Evolutionary conservation across 2,888 invertebrate genomes (phyloP), one percentile per base, ranked within the genome.

Genomic region (Pachycephus smyrnensis): DNA sequence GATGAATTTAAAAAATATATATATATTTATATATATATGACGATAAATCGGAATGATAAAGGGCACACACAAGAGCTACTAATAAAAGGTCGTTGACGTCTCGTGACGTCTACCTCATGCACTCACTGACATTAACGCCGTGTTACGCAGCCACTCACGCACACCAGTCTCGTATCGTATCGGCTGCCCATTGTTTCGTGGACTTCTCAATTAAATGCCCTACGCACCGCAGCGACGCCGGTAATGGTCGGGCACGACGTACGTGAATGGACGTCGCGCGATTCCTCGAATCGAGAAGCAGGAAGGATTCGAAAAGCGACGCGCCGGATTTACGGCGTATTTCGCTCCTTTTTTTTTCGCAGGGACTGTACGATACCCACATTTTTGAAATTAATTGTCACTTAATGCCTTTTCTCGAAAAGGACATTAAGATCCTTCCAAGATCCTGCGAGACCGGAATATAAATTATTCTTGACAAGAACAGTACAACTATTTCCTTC

Each of bases 271-370:
- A 85, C 83, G 80, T 84, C 79, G 83, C 81, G 81, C 83, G 86
- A 88, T 89, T 89, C 88, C 86, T 79, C 83, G 90, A 90, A 90
- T 88, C 87, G 87, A 86, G 88, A 89, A 89, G 88, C 88, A 86
- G 85, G 82, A 84, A 86, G 86, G 87, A 88, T 89, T 88, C 82
- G 78, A 84, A 78, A 84, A 82, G 23, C 23, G 23, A 55, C 55
- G 55, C 55, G 23, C 15, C 55, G 55, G 23, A 55, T 55, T 55
- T 55, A 55, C 55, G 23, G 23, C 23, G 55, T 55, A 4, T 33
- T 33, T 33, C 33, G 33, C 33, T 33, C 4, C 33, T 55, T 9
- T 15, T 9, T 55, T 55, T 40, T 55, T 23, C 23, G 55, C 55
- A 55, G 6, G 55, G 23, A 55, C 55, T 23, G 23, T 55, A 55